phyloP scores from a whole-genome alignment of 2,888 invertebrate species.

The Netelia melanura region DNA sequence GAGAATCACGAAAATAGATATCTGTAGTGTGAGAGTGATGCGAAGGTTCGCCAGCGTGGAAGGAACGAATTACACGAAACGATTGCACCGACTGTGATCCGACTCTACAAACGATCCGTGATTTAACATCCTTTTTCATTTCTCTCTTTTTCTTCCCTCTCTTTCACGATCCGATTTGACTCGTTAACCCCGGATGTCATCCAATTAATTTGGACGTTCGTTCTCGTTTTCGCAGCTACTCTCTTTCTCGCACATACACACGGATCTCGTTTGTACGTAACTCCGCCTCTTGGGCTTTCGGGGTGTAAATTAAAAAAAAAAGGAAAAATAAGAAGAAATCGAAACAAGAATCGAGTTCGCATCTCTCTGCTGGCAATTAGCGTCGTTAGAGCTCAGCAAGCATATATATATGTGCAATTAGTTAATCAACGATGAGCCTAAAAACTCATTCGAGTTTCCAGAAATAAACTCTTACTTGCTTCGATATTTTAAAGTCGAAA shows the following conservation, averaged over 20 bases:
- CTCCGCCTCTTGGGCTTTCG: background rate
- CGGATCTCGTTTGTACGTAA: too few species aligned
- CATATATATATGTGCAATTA: slow-evolving; percentile 17
- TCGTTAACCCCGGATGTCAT: slow-evolving; percentile 62
- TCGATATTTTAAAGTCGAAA: too few species aligned
- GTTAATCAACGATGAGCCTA: slow-evolving; percentile 30
- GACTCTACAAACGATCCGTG: background rate
- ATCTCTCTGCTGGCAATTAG: slow-evolving; percentile 31
- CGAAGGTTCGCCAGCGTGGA: too few species aligned
- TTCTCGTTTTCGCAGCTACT: slow-evolving; percentile 38
- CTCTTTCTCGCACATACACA: background rate
- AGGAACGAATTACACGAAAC: too few species aligned
- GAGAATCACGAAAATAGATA: too few species aligned
- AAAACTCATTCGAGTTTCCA: too few species aligned
- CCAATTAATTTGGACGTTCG: slow-evolving; percentile 63
- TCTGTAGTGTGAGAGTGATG: too few species aligned
- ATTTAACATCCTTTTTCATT: slow-evolving; percentile 9
- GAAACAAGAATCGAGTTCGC: slow-evolving; percentile 18
- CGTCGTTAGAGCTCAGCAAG: slow-evolving; percentile 51
- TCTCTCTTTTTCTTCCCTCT: background rate
- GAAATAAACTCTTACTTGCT: too few species aligned
- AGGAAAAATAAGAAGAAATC: background rate
- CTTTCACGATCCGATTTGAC: slow-evolving; percentile 54
- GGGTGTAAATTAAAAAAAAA: slow-evolving; percentile 14
- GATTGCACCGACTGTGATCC: background rate